Conservation (phyloP, 2,797 vertebrate genomes). For the Syndactyla subalaris region DNA sequence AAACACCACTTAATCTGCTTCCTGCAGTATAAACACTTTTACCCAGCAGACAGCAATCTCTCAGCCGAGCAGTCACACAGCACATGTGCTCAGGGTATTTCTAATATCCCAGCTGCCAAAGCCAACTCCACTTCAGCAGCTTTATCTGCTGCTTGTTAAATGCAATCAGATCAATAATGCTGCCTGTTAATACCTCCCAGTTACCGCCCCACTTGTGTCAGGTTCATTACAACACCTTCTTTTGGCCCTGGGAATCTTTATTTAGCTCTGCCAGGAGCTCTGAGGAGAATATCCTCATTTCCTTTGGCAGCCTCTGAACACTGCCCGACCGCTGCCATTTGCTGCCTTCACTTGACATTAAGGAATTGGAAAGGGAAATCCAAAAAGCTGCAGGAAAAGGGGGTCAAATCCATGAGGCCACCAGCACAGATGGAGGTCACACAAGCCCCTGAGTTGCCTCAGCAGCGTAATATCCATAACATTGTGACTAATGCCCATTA, state of each 20-base stretch:
- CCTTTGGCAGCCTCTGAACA: background rate
- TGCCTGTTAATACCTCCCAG: background rate
- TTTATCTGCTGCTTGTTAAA: background rate
- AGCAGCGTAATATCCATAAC: background rate
- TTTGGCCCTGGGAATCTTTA: background rate
- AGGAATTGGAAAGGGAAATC: background rate
- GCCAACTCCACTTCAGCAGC: background rate
- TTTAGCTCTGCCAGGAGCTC: background rate
- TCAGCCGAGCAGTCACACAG: background rate
- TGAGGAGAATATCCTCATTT: background rate
- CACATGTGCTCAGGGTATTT: background rate
- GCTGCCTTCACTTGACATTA: background rate
- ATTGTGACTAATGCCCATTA: background rate
- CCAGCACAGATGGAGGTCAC: background rate
- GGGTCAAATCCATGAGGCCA: background rate
- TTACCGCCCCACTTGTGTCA: conserved; percentile 24
- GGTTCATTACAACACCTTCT: background rate
- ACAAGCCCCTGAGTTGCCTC: background rate
- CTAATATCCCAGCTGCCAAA: background rate
- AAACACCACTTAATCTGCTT: conserved; percentile 22
- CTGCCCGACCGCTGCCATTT: background rate
- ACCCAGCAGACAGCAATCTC: background rate
- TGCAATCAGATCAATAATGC: background rate
- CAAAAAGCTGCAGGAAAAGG: background rate
- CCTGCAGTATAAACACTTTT: conserved; percentile 29